Percentiles rank a stretch among this genome's conserved stretches.
Conservation (phyloP, 1,140 invertebrate species). For the Brachionus angularis region DNA sequence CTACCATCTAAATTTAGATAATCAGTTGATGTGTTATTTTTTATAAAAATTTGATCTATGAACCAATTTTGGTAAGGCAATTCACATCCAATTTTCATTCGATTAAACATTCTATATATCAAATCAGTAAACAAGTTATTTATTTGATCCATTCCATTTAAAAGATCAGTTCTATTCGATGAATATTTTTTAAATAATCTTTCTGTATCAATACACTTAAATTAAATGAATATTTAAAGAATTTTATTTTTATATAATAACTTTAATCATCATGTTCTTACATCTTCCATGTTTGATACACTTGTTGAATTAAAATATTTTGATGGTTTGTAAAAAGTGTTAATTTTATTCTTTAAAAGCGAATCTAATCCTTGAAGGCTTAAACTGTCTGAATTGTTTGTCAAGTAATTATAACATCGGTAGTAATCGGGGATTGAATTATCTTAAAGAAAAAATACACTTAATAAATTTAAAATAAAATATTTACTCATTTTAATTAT, state of each 20-base stretch:
- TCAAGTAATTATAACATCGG: background rate
- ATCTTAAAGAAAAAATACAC: conserved; percentile 11
- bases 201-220: conserved; percentile 29
- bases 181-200: background rate
- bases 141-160: background rate
- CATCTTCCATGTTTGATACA: background rate
- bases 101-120: conserved; percentile 12
- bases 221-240: background rate
- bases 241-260: background rate
- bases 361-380: background rate
- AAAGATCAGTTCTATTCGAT: background rate
- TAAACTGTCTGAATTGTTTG: background rate
- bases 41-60: conserved; percentile 12
- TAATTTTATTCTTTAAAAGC: background rate
- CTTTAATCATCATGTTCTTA: too few relatives aligned
- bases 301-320: conserved; percentile 9
- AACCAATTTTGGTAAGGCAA: conserved; percentile 41
- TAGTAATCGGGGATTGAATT: conserved; percentile 39
- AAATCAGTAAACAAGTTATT: conserved; percentile 15
- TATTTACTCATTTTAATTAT: background rate
- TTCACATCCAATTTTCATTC: conserved; percentile 39
- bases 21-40: background rate
- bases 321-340: background rate
- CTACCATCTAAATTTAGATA: conserved; percentile 12
- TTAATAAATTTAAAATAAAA: background rate